Conservation (phyloP, 2,888 invertebrate species). For the Ochlodes sylvanus region DNA sequence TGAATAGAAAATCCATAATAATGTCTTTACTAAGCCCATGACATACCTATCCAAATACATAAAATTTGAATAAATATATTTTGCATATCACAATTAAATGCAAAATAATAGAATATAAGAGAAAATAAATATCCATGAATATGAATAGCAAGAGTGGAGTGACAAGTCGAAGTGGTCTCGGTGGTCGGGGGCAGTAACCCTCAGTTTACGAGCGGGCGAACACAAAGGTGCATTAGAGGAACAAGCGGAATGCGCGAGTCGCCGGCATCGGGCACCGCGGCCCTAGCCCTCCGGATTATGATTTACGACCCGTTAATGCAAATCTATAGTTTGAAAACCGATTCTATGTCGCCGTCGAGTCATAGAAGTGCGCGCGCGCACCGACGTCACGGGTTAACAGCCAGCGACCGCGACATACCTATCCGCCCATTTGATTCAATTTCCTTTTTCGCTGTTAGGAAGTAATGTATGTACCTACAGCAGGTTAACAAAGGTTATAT, state of each 20-base stretch:
- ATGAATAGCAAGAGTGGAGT: constrained; percentile 37
- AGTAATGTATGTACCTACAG: constrained; percentile 11
- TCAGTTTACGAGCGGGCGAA: constrained; percentile 49
- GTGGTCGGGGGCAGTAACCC: constrained; percentile 49
- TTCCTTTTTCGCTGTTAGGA: constrained; percentile 44
- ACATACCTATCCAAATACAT: too few relatives aligned
- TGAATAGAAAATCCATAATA: too few relatives aligned
- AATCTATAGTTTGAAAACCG: constrained; percentile 69
- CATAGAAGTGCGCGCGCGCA: constrained; percentile 45
- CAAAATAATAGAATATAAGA: constrained; percentile 14
- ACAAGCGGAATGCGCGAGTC: constrained; percentile 68
- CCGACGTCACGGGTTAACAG: constrained; percentile 56
- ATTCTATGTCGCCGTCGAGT: constrained; percentile 48
- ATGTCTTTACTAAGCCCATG: too few relatives aligned
- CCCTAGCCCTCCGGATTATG: constrained; percentile 61
- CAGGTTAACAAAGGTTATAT: constrained; percentile 36
- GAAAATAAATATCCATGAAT: constrained; percentile 28
- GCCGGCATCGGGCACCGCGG: constrained; percentile 55
- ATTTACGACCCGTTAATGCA: constrained; percentile 76
- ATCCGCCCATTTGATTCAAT: constrained; percentile 65
- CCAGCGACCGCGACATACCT: constrained; percentile 47
- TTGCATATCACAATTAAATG: constrained; percentile 1
- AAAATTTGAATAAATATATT: background rate
- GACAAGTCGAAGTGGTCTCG: constrained; percentile 44
- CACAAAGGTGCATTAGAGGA: constrained; percentile 73